A percentile compares a stretch with the other conserved stretches of the same genome.
phyloP scores from a whole-genome alignment of 2,797 vertebrate genomes.

The Neosilurus mollespiculum region DNA sequence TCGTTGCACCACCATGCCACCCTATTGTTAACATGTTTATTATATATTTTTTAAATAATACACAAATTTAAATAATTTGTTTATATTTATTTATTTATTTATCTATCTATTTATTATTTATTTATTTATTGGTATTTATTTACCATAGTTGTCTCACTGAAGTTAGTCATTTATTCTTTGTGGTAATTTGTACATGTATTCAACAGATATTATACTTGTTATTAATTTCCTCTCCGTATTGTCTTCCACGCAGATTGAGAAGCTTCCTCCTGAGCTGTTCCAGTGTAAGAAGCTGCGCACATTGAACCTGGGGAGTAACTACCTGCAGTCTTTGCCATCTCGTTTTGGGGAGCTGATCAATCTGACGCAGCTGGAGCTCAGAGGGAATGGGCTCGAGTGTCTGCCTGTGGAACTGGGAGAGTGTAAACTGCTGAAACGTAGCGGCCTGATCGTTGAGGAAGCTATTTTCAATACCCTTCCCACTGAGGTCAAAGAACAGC shows the following conservation, averaged over 20 bases:
- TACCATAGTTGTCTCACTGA: not conserved
- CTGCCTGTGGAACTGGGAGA: constrained; percentile 96
- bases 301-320: constrained; percentile 94
- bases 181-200: not conserved
- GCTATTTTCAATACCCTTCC: constrained; percentile 94
- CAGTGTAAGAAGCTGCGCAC: constrained; percentile 96
- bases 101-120: no score
- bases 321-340: constrained; percentile 88
- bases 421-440: constrained; percentile 89
- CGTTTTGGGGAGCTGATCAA: constrained; percentile 93
- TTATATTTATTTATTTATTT: no score
- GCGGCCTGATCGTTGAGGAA: constrained; percentile 91
- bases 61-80: no score
- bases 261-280: constrained; percentile 92
- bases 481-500: constrained; percentile 90
- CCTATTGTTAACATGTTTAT: no score
- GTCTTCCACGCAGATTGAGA: constrained; percentile 80
- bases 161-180: not conserved
- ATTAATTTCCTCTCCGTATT: not conserved
- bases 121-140: not conserved
- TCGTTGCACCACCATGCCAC: no score
- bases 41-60: no score
- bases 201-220: not conserved
- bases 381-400: constrained; percentile 93
- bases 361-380: constrained; percentile 91